phyloP scores from a whole-genome alignment of 2,113 vertebrate genomes.

The Genyomyrus donnyi region DNA sequence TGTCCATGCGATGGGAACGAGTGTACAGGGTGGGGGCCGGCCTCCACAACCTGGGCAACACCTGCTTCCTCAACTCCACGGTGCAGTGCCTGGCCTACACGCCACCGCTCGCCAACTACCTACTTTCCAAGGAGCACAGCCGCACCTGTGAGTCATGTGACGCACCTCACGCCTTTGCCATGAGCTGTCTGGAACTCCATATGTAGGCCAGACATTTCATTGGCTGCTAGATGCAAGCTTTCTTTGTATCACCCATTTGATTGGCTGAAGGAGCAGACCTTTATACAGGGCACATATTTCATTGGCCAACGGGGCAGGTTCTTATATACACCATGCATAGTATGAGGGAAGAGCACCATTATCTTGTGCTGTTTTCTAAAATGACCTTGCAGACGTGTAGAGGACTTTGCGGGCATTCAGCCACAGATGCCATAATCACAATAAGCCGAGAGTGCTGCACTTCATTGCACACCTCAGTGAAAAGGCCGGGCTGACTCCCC shows the following conservation, averaged over 20 bases:
- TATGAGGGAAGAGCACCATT: neutral
- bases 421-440: neutral
- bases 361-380: neutral
- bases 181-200: neutral
- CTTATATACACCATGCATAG: neutral
- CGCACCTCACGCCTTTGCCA: neutral
- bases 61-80: conserved; percentile 92
- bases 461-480: neutral
- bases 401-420: neutral
- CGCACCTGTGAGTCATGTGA: conserved; percentile 71
- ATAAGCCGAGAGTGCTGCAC: neutral
- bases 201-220: neutral
- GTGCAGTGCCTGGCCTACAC: conserved; percentile 96
- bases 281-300: neutral
- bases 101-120: conserved; percentile 83
- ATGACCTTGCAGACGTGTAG: neutral
- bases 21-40: conserved; percentile 81
- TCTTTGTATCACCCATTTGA: neutral
- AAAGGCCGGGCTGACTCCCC: neutral
- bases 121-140: conserved; percentile 85
- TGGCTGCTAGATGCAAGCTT: neutral
- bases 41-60: conserved; percentile 95
- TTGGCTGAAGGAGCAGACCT: neutral
- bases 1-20: conserved; percentile 81
- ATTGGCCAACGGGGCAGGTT: neutral